A percentile compares a stretch with the other conserved stretches of the same genome.
Conservation (phyloP, 2,113 vertebrate genomes). For the Lepisosteus osseus region DNA sequence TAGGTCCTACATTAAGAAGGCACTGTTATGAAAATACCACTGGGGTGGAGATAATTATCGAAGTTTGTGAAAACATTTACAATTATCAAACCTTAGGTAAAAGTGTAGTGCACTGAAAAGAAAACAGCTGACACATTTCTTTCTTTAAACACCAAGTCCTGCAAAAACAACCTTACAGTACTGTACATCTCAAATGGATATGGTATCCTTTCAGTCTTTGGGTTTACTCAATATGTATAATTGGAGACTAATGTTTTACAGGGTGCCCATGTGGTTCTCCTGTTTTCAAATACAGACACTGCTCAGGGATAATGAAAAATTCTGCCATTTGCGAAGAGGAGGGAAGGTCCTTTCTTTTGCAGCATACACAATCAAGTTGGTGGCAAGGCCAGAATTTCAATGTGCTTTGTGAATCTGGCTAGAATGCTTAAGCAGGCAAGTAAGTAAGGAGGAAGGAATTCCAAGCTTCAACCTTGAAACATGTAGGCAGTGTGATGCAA, state of each 20-base stretch:
- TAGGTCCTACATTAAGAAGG: too few species aligned
- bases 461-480: slow-evolving; percentile 35
- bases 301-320: slow-evolving; percentile 39
- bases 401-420: slow-evolving; percentile 33
- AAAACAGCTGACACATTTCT: background rate
- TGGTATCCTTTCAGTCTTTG: background rate
- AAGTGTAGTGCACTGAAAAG: too few species aligned
- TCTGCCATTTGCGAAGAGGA: slow-evolving; percentile 23
- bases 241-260: background rate
- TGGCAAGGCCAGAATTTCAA: slow-evolving; percentile 57
- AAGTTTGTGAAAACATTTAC: too few species aligned
- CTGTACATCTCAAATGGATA: slow-evolving; percentile 15
- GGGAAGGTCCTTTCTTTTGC: slow-evolving; percentile 23
- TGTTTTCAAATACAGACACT: slow-evolving; percentile 19
- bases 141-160: background rate
- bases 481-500: slow-evolving; percentile 9
- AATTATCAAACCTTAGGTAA: too few species aligned
- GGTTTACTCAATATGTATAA: background rate
- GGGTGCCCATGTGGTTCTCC: slow-evolving; percentile 13
- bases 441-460: slow-evolving; percentile 38
- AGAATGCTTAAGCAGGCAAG: slow-evolving; percentile 56
- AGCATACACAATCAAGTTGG: slow-evolving; percentile 56
- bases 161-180: background rate
- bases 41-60: too few species aligned
- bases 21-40: too few species aligned